A percentile compares a stretch with the other conserved stretches of the same genome.
phyloP scores from a whole-genome alignment of 2,113 vertebrate species.

The Promerops cafer region DNA sequence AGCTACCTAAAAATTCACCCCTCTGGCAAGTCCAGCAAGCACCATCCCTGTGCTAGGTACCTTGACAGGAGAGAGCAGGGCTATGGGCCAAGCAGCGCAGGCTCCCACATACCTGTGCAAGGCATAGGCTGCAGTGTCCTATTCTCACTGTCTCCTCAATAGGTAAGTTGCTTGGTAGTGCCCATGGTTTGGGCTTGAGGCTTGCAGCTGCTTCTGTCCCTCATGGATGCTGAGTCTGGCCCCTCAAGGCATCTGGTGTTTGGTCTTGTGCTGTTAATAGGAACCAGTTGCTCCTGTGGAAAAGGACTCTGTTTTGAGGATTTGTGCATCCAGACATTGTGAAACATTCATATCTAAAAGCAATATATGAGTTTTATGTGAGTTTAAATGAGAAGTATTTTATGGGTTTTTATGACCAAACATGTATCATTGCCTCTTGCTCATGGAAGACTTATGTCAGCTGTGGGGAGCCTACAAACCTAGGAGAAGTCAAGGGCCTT shows the following conservation, averaged over 20 bases:
- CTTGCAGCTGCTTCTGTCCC: background rate
- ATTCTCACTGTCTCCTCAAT: background rate
- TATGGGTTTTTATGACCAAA: background rate
- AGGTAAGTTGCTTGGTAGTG: background rate
- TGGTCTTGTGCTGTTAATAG: background rate
- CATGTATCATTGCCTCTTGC: background rate
- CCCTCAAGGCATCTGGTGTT: background rate
- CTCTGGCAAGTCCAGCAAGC: background rate
- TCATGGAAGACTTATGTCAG: background rate
- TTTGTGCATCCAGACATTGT: background rate
- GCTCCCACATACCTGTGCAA: background rate
- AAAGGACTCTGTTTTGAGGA: background rate
- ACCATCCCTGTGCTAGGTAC: background rate
- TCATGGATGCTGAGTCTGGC: background rate
- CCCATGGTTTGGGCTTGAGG: background rate
- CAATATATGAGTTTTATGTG: background rate
- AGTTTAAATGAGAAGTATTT: background rate
- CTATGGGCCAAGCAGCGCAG: accelerated
- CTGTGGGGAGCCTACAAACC: background rate
- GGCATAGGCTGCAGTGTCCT: background rate
- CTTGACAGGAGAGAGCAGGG: background rate
- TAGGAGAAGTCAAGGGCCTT: background rate
- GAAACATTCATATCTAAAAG: background rate
- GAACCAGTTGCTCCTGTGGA: background rate
- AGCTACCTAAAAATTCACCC: background rate